Percentiles rank a stretch among this genome's conserved stretches.
Conservation (phyloP, 2,113 vertebrate genomes). For the Lophura nycthemera region DNA sequence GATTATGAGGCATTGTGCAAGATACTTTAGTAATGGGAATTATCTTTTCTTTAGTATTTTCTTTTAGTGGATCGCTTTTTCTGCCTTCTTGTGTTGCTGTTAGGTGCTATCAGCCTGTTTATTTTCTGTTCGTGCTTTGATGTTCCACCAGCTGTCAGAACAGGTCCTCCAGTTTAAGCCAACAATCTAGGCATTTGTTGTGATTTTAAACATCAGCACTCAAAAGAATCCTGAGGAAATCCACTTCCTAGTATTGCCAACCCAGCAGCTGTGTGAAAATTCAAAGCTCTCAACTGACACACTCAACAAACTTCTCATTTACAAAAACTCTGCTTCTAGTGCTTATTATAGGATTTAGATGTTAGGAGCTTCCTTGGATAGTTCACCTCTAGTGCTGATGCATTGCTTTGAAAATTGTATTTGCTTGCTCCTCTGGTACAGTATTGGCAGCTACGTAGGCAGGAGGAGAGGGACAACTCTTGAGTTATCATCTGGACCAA, state of each 20-base stretch:
- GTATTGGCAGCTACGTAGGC: neutral
- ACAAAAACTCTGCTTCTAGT: neutral
- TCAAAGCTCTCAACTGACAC: neutral
- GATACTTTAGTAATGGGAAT: neutral
- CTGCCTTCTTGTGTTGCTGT: neutral
- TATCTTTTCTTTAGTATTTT: neutral
- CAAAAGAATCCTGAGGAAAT: neutral
- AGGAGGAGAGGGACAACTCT: neutral
- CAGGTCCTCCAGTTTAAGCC: neutral
- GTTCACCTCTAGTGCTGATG: neutral
- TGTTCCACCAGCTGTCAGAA: rapidly evolving
- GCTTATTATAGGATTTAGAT: neutral
- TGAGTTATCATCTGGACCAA: slow-evolving; percentile 3
- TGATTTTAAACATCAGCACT: neutral
- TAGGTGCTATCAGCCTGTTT: neutral
- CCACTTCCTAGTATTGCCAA: neutral
- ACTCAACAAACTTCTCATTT: slow-evolving; percentile 6
- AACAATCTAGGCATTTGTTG: neutral
- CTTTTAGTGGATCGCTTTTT: neutral
- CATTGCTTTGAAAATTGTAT: slow-evolving; percentile 3
- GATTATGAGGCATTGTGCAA: neutral
- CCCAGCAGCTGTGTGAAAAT: neutral
- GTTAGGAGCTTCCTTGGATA: neutral
- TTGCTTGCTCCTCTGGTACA: neutral
- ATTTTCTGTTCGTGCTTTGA: neutral